A percentile compares a stretch with the other conserved stretches of the same genome.
Conservation (phyloP, 1,140 invertebrate species). For the Maconellicoccus hirsutus region DNA sequence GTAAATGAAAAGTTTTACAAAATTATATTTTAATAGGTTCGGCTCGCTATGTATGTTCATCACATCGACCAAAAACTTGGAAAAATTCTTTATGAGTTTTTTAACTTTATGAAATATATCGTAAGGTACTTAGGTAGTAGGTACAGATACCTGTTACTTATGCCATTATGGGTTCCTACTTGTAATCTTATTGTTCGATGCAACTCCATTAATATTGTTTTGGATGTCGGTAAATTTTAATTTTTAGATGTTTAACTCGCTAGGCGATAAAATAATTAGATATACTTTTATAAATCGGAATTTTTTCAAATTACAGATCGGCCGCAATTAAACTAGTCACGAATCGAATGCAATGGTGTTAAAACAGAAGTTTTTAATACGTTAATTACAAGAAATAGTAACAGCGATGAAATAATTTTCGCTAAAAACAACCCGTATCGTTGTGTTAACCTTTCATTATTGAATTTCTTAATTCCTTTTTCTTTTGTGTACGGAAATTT, state of each 20-base stretch:
- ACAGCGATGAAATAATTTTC: background rate
- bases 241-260: constrained; percentile 2
- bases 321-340: background rate
- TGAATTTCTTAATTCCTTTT: background rate
- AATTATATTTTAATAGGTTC: no score
- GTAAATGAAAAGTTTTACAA: background rate
- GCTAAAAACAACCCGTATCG: background rate
- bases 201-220: background rate
- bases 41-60: no score
- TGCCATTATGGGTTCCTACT: background rate
- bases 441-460: background rate
- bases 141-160: no score
- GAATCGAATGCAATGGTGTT: background rate
- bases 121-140: no score
- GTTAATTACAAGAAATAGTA: background rate
- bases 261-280: background rate
- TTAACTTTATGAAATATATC: background rate
- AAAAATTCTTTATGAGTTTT: background rate
- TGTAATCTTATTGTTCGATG: background rate
- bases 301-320: constrained; percentile 10
- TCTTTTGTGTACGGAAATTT: no score
- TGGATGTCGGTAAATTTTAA: background rate
- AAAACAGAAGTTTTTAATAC: constrained; percentile 5
- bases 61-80: no score
- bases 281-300: background rate